These are phyloP conservation scores for Lasioglossum oenotherae DNA, from an alignment of 2,888 invertebrate species.

Conservation along the genomic window DNA sequence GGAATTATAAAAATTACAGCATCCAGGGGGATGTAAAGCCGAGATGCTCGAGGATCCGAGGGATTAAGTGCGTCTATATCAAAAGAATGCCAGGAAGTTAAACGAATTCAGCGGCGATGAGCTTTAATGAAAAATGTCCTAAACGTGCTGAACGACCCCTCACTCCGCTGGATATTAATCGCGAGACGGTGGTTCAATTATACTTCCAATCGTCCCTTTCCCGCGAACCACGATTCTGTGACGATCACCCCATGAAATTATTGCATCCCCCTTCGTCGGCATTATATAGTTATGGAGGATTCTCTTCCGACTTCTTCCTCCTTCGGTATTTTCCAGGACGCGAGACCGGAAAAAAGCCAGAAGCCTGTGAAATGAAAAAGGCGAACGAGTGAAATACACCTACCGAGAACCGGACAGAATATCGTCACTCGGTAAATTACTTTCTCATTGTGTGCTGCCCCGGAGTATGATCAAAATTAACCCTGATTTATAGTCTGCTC, in stretches of 20 bases:
- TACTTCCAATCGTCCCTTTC: slow-evolving; percentile 72
- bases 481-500: slow-evolving; percentile 28
- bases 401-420: slow-evolving; percentile 57
- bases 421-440: slow-evolving; percentile 74
- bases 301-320: slow-evolving; percentile 41
- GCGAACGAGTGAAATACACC: slow-evolving; percentile 28
- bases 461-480: slow-evolving; percentile 63
- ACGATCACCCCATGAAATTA: slow-evolving; percentile 71
- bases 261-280: slow-evolving; percentile 51
- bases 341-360: slow-evolving; percentile 53
- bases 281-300: slow-evolving; percentile 59
- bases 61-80: slow-evolving; percentile 53
- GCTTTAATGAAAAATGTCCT: slow-evolving; percentile 72
- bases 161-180: slow-evolving; percentile 74
- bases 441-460: slow-evolving; percentile 39
- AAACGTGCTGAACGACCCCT: slow-evolving; percentile 54
- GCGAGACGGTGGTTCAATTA: slow-evolving; percentile 74
- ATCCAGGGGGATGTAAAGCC: slow-evolving; percentile 39
- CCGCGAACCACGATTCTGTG: slow-evolving; percentile 65
- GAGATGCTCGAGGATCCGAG: slow-evolving; percentile 43
- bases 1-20: slow-evolving; percentile 49
- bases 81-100: slow-evolving; percentile 68
- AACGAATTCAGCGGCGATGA: slow-evolving; percentile 69
- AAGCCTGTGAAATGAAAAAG: slow-evolving; percentile 40
- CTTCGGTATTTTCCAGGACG: slow-evolving; percentile 57